phyloP scores from a whole-genome alignment of 2,888 invertebrate genomes.

The Erpobdella octoculata region DNA sequence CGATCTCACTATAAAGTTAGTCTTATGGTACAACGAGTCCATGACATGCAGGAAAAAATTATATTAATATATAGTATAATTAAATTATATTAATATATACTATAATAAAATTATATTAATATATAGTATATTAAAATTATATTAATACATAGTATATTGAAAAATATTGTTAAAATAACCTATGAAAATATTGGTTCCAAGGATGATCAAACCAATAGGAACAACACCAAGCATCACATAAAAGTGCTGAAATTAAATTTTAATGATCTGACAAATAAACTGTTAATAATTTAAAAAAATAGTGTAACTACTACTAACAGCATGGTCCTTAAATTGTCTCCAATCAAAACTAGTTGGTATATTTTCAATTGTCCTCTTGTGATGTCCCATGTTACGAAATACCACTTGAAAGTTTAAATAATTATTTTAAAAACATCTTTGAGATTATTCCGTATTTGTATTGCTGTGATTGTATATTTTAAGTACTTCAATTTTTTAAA shows the following conservation, averaged over 20 bases:
- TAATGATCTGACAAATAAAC: background rate
- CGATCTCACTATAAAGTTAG: no score
- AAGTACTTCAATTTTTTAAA: no score
- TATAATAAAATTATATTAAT: background rate
- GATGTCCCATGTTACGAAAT: slow-evolving; percentile 31
- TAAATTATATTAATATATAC: no score
- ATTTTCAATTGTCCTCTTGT: slow-evolving; percentile 35
- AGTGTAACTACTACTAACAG: slow-evolving; percentile 17
- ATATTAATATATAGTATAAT: no score
- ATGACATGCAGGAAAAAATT: no score
- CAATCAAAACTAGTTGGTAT: slow-evolving; percentile 39
- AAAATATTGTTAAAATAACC: slow-evolving; percentile 38
- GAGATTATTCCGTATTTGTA: no score
- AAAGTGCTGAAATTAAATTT: slow-evolving; percentile 38
- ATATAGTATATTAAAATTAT: background rate
- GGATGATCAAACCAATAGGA: slow-evolving; percentile 39
- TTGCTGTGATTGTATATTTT: no score
- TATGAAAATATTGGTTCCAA: slow-evolving; percentile 40
- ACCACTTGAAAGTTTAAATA: slow-evolving; percentile 41
- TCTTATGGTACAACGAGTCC: no score
- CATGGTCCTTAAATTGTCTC: slow-evolving; percentile 39
- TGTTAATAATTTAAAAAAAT: no score
- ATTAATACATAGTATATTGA: background rate
- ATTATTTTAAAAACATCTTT: no score
- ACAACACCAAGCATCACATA: slow-evolving; percentile 40